Conservation (phyloP, 1,140 invertebrate genomes). For the Steinernema feltiae region DNA sequence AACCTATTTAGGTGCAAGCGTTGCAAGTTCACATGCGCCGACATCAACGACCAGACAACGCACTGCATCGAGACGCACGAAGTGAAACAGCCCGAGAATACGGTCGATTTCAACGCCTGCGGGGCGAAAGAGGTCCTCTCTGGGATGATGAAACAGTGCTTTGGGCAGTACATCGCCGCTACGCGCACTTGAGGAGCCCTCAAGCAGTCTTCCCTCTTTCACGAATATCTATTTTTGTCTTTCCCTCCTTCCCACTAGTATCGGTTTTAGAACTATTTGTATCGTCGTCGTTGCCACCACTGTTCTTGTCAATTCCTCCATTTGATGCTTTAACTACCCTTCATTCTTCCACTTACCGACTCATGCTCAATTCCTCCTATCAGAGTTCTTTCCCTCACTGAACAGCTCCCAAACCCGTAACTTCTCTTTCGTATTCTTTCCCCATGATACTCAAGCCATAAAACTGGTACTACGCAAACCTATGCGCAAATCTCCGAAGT, state of each 20-base stretch:
- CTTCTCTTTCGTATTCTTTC: not conserved
- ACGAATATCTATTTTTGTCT: not conserved
- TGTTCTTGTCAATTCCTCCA: constrained; percentile 11
- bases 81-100: constrained; percentile 5
- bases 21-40: constrained; percentile 25
- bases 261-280: not conserved
- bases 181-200: not conserved
- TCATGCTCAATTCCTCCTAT: not conserved
- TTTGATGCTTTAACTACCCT: not conserved
- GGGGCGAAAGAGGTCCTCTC: constrained; percentile 16
- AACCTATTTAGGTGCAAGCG: constrained; percentile 29
- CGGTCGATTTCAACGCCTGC: constrained; percentile 18
- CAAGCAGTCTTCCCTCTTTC: not conserved
- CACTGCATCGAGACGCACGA: constrained; percentile 13
- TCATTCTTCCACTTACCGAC: not conserved
- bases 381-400: not conserved
- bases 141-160: not conserved
- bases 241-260: not conserved
- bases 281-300: not conserved
- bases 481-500: not conserved
- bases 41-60: constrained; percentile 12
- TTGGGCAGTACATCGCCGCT: not conserved
- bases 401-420: not conserved
- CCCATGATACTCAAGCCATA: not conserved
- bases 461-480: constrained; percentile 9